Conservation (phyloP, 2,888 invertebrate genomes). For the Drosophila neutralis region DNA sequence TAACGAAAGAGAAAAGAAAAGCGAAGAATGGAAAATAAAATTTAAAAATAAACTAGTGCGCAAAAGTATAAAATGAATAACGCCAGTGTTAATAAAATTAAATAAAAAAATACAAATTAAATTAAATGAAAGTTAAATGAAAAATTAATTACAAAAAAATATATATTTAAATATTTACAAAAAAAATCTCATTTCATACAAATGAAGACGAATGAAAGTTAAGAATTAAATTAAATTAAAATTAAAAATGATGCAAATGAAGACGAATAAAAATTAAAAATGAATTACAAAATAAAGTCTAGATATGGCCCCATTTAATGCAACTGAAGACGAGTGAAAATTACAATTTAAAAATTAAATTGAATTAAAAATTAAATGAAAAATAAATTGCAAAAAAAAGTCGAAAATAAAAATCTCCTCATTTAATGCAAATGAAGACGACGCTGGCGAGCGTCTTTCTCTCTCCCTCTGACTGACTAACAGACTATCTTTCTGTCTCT, state of each 20-base stretch:
- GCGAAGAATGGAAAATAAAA: neutral
- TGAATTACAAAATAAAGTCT: neutral
- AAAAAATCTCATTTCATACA: neutral
- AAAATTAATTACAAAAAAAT: neutral
- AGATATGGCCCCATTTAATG: neutral
- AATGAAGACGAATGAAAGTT: neutral
- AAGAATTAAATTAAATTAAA: neutral
- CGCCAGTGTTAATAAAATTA: constrained; percentile 19
- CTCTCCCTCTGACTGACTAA: constrained; percentile 63
- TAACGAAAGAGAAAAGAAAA: neutral
- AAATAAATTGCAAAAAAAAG: constrained; percentile 10
- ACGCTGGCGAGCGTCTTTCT: constrained; percentile 68
- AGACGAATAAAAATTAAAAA: neutral
- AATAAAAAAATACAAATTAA: neutral
- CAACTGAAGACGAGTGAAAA: neutral
- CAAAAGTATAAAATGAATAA: constrained; percentile 11
- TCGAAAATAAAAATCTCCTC: constrained; percentile 38
- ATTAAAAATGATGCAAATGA: neutral
- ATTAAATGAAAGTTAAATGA: neutral
- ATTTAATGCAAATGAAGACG: constrained; percentile 63
- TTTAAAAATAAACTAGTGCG: constrained; percentile 2
- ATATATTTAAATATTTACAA: neutral
- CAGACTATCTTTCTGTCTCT: constrained; percentile 35
- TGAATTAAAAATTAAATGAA: neutral
- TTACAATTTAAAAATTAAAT: neutral